A percentile compares a stretch with the other conserved stretches of the same genome.
phyloP scores from a whole-genome alignment of 1,140 invertebrate genomes.

The Scaptomyza pallida region DNA sequence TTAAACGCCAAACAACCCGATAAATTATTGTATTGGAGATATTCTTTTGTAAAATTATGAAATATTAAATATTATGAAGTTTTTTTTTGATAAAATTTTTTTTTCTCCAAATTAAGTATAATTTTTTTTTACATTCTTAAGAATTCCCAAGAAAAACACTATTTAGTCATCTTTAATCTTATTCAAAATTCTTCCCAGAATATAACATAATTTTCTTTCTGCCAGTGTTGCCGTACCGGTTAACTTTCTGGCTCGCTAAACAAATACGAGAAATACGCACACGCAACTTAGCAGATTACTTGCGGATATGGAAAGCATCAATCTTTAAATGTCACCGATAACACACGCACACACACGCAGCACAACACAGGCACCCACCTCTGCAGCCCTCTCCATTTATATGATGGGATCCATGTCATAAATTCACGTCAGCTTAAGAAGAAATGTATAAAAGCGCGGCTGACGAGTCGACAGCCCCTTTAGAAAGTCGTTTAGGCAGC shows the following conservation, averaged over 20 bases:
- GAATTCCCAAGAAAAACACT: too few relatives aligned
- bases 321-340: conserved; percentile 74
- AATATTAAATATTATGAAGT: too few relatives aligned
- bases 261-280: conserved; percentile 54
- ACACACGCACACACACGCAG: conserved; percentile 1
- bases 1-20: too few relatives aligned
- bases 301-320: conserved; percentile 69
- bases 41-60: too few relatives aligned
- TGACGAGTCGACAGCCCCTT: conserved; percentile 59
- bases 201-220: too few relatives aligned
- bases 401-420: conserved; percentile 49
- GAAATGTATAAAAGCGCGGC: conserved; percentile 39
- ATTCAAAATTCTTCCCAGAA: too few relatives aligned
- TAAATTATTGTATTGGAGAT: too few relatives aligned
- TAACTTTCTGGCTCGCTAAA: conserved; percentile 40
- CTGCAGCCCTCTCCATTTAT: neutral
- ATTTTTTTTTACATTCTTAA: too few relatives aligned
- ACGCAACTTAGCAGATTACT: conserved; percentile 76
- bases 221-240: conserved; percentile 21
- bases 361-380: neutral
- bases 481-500: conserved; percentile 71
- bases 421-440: conserved; percentile 73
- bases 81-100: too few relatives aligned
- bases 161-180: too few relatives aligned
- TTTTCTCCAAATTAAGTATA: too few relatives aligned